phyloP scores from a whole-genome alignment of 2,797 vertebrate species.

The Cossypha polioptera region DNA sequence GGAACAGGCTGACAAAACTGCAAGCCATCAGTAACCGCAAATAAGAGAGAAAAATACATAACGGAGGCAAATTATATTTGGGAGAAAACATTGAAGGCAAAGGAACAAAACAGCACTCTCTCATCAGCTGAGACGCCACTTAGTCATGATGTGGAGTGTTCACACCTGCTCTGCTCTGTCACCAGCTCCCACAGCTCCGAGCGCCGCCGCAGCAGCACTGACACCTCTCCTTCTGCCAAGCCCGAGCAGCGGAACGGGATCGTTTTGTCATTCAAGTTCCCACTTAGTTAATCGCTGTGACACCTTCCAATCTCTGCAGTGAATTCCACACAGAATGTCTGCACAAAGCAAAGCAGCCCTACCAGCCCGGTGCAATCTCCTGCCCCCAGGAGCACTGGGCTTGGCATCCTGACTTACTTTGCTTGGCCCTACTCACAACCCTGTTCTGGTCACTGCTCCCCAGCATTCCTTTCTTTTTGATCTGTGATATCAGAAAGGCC shows the following conservation, averaged over 20 bases:
- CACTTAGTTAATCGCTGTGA: background rate
- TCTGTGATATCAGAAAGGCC: background rate
- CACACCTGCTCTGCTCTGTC: conserved; percentile 17
- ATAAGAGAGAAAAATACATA: background rate
- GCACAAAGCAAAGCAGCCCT: background rate
- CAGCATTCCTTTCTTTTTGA: background rate
- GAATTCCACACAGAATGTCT: background rate
- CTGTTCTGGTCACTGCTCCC: background rate
- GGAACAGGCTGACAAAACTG: background rate
- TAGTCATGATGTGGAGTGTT: conserved; percentile 48
- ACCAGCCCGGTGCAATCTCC: background rate
- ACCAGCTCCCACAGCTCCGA: conserved; percentile 11
- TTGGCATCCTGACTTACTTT: background rate
- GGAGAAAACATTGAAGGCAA: conserved; percentile 27
- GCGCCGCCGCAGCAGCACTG: conserved; percentile 1
- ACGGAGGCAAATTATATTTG: conserved; percentile 34
- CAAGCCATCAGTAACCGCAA: background rate
- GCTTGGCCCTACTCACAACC: background rate
- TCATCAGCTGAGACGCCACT: conserved; percentile 31
- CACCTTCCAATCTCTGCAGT: background rate
- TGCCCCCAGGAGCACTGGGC: background rate
- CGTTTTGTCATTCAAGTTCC: conserved; percentile 8
- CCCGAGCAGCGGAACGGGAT: background rate
- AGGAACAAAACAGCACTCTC: conserved; percentile 5
- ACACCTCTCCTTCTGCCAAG: conserved; percentile 38